Evolutionary conservation across 2,888 invertebrate species (phyloP), one percentile per base, ranked within the genome.

Genomic region (Furcula furcula): DNA sequence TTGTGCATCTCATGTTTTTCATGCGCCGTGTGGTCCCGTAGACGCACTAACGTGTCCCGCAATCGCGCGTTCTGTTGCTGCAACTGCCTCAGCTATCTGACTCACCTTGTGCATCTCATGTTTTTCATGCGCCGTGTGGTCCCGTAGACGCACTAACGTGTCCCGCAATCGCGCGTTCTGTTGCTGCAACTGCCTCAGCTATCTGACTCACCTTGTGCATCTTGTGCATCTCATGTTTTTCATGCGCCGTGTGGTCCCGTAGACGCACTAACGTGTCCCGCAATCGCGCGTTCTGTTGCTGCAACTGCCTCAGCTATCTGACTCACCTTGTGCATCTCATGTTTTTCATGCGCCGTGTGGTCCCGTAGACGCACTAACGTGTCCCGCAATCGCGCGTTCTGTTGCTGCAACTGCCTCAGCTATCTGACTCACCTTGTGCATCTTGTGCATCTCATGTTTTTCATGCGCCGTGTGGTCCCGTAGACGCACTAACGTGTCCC

Each of bases 181-280:
- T n/a, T n/a, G n/a, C n/a, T n/a, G n/a, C n/a, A n/a, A n/a, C n/a
- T n/a, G n/a, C n/a, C n/a, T n/a, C n/a, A n/a, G n/a, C n/a, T n/a
- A n/a, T n/a, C n/a, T n/a, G n/a, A n/a, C n/a, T n/a, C n/a, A n/a
- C n/a, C n/a, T n/a, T n/a, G n/a, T n/a, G n/a, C 37, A 97, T 86
- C 72, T 97, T 97, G 71, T 96, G 95, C 78, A 95, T 95, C 65
- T 97, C 95, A 62, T 97, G 96, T 70, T 98, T 98, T 60, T 98
- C 98, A 51, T 97, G 96, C 0, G 97, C 98, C 0, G 97, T 95
- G 16, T 98, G 89, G 84, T 99, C 99, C 33, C 99, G 90, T 77
- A 99, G 91, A 34, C 97, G 93, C 29, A 99, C 97, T 9, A 99
- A 90, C 1, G 98, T 98, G 70, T 99, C 98, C 25, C 97, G 91